Conservation (phyloP, 2,113 vertebrate genomes). For the Merops nubicus region DNA sequence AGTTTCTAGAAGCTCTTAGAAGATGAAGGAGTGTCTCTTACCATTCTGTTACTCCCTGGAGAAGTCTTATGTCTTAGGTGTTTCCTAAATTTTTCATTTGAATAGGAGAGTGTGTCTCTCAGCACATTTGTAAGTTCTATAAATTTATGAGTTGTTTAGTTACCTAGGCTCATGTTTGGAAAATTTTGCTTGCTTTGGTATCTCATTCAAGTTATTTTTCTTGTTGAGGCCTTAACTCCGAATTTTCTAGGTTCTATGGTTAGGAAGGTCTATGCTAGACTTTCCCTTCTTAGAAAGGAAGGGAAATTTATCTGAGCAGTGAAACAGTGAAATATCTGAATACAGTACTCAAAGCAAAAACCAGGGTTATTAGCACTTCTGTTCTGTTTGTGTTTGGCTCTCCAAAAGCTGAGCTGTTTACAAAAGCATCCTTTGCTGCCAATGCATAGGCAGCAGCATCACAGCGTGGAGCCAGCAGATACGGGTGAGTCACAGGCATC, state of each 20-base stretch:
- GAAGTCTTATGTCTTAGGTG: neutral
- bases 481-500: neutral
- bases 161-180: neutral
- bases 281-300: too few relatives aligned
- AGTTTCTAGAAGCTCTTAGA: neutral
- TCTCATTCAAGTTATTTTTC: slow-evolving; percentile 56
- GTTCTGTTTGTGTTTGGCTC: neutral
- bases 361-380: neutral
- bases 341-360: neutral
- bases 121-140: neutral
- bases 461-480: neutral
- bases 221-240: neutral
- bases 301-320: neutral
- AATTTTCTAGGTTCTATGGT: neutral
- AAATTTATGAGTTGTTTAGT: slow-evolving; percentile 42
- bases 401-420: neutral
- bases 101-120: neutral
- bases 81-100: slow-evolving; percentile 19
- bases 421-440: neutral
- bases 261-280: too few relatives aligned
- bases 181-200: neutral
- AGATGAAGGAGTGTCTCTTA: neutral
- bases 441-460: neutral
- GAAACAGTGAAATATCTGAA: neutral
- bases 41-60: neutral